These are phyloP conservation scores for Lepidocyrtinus sp. DNA, from an alignment of 2,888 invertebrate species.

Conservation along the genomic window DNA sequence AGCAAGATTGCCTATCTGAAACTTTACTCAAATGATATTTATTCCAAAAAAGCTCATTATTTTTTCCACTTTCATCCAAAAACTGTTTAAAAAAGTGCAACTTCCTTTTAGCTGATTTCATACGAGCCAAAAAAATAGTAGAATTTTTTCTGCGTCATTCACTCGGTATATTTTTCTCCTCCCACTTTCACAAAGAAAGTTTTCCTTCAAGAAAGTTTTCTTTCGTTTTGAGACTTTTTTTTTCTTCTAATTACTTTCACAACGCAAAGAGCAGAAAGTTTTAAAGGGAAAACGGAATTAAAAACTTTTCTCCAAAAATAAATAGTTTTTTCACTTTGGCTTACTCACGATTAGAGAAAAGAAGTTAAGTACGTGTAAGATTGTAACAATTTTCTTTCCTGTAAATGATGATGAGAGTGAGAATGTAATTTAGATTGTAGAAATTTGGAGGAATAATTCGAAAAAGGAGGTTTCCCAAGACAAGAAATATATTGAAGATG, in stretches of 20 bases:
- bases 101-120: not conserved
- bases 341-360: not conserved
- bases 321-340: not conserved
- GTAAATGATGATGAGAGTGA: constrained; percentile 23
- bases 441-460: not conserved
- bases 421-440: constrained; percentile 49
- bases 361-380: not conserved
- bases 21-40: constrained; percentile 1
- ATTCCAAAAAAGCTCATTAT: constrained; percentile 33
- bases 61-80: constrained; percentile 10
- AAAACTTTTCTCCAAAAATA: constrained; percentile 42
- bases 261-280: constrained; percentile 30
- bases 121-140: too few species aligned
- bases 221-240: not conserved
- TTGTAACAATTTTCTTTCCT: not conserved
- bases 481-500: constrained; percentile 10
- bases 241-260: constrained; percentile 54
- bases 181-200: not conserved
- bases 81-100: not conserved
- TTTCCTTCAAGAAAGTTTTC: constrained; percentile 24
- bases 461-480: not conserved
- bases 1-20: not conserved
- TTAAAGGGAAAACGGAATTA: constrained; percentile 37
- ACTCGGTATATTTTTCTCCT: constrained; percentile 20
- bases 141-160: constrained; percentile 47